These are phyloP conservation scores for Drosophila kepulauana DNA, from an alignment of 1,140 invertebrate genomes.

Conservation along the genomic window DNA sequence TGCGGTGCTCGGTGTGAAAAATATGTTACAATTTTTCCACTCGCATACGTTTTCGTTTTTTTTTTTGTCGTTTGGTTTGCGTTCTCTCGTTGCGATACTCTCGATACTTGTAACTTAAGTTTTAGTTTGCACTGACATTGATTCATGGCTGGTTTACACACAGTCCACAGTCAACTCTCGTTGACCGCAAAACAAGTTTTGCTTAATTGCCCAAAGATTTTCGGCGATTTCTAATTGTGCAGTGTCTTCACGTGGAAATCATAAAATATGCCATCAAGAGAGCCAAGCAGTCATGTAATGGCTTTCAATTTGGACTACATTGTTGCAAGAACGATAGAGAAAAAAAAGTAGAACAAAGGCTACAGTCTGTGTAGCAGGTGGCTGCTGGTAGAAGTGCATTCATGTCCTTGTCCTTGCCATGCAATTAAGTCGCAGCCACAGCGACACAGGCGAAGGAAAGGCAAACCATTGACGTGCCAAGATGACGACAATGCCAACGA, in stretches of 20 bases:
- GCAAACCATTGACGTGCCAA: constrained; percentile 43
- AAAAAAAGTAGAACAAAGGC: neutral
- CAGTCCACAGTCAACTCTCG: neutral
- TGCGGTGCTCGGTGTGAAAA: constrained; percentile 70
- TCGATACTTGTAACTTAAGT: neutral
- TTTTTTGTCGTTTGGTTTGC: neutral
- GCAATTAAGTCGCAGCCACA: constrained; percentile 59
- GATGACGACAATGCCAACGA: constrained; percentile 42
- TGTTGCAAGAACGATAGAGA: neutral
- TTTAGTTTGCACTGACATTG: neutral
- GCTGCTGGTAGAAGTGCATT: neutral
- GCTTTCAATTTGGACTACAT: constrained; percentile 15
- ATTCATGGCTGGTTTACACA: neutral
- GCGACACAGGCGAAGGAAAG: constrained; percentile 21
- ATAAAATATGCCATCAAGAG: constrained; percentile 6
- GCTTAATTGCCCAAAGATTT: neutral
- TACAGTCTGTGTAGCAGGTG: neutral
- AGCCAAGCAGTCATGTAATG: constrained; percentile 1
- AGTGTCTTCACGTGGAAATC: neutral
- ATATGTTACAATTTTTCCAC: constrained; percentile 62
- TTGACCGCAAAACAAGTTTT: neutral
- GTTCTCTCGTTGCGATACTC: neutral
- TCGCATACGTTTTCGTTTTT: constrained; percentile 4
- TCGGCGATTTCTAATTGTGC: neutral
- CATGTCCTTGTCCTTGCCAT: constrained; percentile 50